Percentiles rank a stretch among this genome's conserved stretches.
These are phyloP conservation scores for Coregonus sp. DNA, from an alignment of 2,797 vertebrate genomes.

Conservation along the genomic window DNA sequence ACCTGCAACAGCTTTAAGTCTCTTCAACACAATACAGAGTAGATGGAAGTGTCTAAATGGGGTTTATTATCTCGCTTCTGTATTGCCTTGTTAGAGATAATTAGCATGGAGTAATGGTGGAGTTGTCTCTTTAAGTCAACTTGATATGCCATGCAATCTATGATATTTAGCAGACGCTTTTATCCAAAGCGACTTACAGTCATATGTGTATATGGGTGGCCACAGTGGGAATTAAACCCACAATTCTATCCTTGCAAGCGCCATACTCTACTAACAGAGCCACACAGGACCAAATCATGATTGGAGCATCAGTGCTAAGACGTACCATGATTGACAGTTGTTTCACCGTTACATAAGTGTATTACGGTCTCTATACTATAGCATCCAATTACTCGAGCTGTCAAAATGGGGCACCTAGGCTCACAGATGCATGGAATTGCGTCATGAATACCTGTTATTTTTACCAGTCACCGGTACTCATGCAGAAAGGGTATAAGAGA, in stretches of 20 bases:
- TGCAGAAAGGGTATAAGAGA: conserved; percentile 7
- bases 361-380: neutral
- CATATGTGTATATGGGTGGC: neutral
- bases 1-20: neutral
- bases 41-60: neutral
- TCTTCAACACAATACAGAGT: neutral
- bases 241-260: neutral
- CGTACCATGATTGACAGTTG: neutral
- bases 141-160: neutral
- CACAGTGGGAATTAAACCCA: neutral
- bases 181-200: neutral
- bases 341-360: neutral
- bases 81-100: neutral
- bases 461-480: conserved; percentile 23
- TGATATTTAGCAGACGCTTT: neutral
- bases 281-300: neutral
- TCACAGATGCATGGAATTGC: neutral
- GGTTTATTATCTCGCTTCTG: neutral
- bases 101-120: neutral
- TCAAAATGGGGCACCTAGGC: neutral
- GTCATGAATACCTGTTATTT: conserved; percentile 37
- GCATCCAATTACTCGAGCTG: neutral
- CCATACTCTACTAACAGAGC: neutral
- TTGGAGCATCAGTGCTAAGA: neutral
- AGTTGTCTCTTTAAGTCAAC: neutral